Evolutionary conservation across 2,113 vertebrate genomes (phyloP), one percentile per base, ranked within the genome.

Genomic region (Cranoglanis bouderius): DNA sequence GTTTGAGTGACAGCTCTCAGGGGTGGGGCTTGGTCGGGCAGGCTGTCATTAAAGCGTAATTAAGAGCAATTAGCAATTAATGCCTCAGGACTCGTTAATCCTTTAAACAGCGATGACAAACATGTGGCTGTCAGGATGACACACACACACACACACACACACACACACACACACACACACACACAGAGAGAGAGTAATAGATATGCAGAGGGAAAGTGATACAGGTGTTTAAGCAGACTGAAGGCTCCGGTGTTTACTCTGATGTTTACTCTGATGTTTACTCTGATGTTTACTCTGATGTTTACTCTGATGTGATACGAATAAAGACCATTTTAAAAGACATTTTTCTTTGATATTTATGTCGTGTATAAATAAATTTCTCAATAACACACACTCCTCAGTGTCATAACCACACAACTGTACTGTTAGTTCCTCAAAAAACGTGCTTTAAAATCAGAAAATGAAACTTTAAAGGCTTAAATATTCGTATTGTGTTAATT

Each of bases 41-140:
- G 78, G 67, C 55, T 88, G 80, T 90, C 85, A 86, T 92, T 90
- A 90, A 92, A 87, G 63, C 72, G 74, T 88, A n/a, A 91, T 93
- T 92, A 91, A 84, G 82, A 81, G 88, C 89, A 91, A 91, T 93
- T 92, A 90, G 87, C 87, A 86, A 91, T 90, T 89, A 84, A 90
- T 86, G 82, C 80, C 70, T 85, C 81, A 88, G 87, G 90, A 88
- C 49, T 78, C 81, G 32, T 40, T 89, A 90, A 92, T 92, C 90
- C 88, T 55, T 87, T 85, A 87, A 80, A 78, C 78, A 67, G 19
- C 26, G 51, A n/a, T 88, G 65, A 89, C 70, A 49, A 88, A 67
- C 43, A 46, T 85, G 49, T 59, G 26, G 77, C 29, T n/a, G 46
- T 80, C 46, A 19, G 46, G 46, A 80, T 80, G 29, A 81, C 32